phyloP scores from a whole-genome alignment of 2,888 invertebrate genomes.

The Odontothrips loti region DNA sequence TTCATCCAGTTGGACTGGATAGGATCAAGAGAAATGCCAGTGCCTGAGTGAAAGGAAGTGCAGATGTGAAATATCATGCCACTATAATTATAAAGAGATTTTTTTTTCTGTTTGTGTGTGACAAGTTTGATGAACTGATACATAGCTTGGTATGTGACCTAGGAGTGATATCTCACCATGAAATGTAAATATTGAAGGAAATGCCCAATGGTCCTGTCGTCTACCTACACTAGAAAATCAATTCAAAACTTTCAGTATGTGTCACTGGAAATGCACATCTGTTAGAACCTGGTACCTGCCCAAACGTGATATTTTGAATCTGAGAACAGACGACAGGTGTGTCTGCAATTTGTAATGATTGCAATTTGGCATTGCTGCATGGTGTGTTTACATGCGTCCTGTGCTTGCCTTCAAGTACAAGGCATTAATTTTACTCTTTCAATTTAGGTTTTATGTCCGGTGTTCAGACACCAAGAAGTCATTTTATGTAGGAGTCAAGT shows the following conservation, averaged over 20 bases:
- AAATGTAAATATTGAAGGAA: not conserved
- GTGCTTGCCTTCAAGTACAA: constrained; percentile 11
- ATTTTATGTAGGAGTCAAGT: constrained; percentile 23
- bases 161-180: not conserved
- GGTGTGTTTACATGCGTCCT: not conserved
- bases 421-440: constrained; percentile 22
- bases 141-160: not conserved
- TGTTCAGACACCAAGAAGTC: constrained; percentile 8
- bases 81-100: too few species aligned
- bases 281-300: constrained; percentile 17
- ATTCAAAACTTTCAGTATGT: constrained; percentile 16
- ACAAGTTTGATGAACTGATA: not conserved
- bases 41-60: not conserved
- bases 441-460: constrained; percentile 19
- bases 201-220: not conserved
- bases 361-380: not conserved
- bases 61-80: not conserved
- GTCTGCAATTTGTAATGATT: not conserved
- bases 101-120: too few species aligned
- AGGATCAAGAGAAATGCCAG: constrained; percentile 46
- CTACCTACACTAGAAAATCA: not conserved
- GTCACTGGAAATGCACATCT: constrained; percentile 17
- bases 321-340: not conserved
- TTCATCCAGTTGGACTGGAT: constrained; percentile 44
- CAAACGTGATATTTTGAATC: constrained; percentile 23